phyloP scores from a whole-genome alignment of 2,113 vertebrate species.

The Dryoscopus gambensis region DNA sequence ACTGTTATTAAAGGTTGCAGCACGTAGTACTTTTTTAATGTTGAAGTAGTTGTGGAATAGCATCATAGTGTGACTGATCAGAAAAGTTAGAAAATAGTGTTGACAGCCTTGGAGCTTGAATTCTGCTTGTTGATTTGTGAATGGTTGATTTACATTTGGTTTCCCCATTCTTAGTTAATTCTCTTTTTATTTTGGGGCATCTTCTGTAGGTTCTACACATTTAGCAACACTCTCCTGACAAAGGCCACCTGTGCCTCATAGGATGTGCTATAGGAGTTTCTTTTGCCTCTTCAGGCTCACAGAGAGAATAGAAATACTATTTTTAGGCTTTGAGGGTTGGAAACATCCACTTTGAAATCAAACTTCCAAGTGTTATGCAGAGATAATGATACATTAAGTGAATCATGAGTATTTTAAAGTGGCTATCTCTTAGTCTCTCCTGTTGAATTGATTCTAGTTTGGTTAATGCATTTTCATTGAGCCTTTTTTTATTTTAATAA shows the following conservation, averaged over 20 bases:
- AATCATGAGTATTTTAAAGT: neutral
- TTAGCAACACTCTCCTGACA: neutral
- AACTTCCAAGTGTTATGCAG: neutral
- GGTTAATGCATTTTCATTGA: neutral
- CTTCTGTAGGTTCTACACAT: neutral
- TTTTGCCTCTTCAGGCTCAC: neutral
- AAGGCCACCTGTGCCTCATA: neutral
- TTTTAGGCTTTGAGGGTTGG: neutral
- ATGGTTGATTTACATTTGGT: neutral
- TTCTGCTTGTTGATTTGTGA: neutral
- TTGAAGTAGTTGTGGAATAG: neutral
- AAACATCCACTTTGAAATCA: constrained; percentile 3
- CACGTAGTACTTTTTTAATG: neutral
- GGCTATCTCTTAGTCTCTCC: neutral
- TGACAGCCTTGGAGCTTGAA: neutral
- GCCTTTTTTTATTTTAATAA: neutral
- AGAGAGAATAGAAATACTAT: neutral
- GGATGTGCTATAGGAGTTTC: neutral
- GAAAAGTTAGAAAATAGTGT: neutral
- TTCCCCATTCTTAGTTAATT: neutral
- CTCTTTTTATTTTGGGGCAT: neutral
- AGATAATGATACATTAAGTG: neutral
- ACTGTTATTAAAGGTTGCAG: neutral
- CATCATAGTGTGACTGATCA: neutral
- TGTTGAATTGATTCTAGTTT: neutral